phyloP scores from a whole-genome alignment of 2,888 invertebrate species.

The Drosophila koepferae region DNA sequence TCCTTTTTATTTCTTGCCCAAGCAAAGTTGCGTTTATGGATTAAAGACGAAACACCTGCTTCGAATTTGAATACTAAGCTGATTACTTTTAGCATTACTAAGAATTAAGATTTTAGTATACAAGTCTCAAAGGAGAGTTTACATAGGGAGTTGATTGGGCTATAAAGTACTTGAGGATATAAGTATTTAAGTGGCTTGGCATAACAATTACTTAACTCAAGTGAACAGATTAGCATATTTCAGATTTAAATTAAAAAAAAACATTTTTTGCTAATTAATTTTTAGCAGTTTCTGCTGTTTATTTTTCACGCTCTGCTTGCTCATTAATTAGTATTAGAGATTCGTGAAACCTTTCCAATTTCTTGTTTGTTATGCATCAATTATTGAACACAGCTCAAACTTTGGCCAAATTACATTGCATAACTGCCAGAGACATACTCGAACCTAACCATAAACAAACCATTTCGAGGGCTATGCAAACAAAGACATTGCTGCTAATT shows the following conservation, averaged over 20 bases:
- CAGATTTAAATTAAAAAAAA: not conserved
- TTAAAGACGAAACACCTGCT: conserved; percentile 30
- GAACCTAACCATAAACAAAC: conserved; percentile 22
- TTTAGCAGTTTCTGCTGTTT: not conserved
- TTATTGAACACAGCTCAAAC: not conserved
- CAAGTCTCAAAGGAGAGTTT: conserved; percentile 8
- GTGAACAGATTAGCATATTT: not conserved
- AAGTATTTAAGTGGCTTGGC: not conserved
- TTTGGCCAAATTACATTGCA: conserved; percentile 5
- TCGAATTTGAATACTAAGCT: not conserved
- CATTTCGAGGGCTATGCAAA: conserved; percentile 35
- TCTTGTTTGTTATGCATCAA: not conserved
- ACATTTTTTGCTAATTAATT: not conserved
- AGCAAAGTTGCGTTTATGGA: conserved; percentile 35
- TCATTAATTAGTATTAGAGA: not conserved
- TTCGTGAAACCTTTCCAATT: conserved; percentile 1
- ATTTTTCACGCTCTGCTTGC: not conserved
- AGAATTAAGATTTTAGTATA: conserved; percentile 8
- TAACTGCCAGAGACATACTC: not conserved
- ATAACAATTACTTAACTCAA: not conserved
- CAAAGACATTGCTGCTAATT: conserved; percentile 63
- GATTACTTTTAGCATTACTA: conserved; percentile 7
- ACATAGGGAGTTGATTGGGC: not conserved
- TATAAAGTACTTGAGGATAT: not conserved
- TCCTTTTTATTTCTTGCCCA: not conserved